Evolutionary conservation across 1,140 invertebrate species (phyloP).

Genomic region (Hyles euphorbiae): DNA sequence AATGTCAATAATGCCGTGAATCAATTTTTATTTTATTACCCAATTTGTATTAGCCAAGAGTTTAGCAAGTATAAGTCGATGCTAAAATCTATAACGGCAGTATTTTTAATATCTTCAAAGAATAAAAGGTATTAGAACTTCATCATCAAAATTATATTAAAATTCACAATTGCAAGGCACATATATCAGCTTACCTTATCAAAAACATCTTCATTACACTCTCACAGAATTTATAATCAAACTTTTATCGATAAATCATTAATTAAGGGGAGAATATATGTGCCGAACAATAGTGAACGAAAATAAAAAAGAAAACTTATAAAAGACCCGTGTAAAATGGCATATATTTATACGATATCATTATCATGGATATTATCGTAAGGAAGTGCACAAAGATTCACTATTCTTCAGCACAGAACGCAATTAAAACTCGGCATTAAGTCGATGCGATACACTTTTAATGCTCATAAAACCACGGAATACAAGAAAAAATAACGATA

Average conservation of each 20-base stretch:
- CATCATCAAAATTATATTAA: neutral
- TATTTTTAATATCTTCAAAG: too few relatives aligned
- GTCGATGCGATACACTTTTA: slow-evolving; percentile 27
- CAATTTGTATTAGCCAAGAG: too few relatives aligned
- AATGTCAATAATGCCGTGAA: too few relatives aligned
- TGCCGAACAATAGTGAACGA: slow-evolving; percentile 87
- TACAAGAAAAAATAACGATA: slow-evolving; percentile 32
- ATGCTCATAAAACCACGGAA: slow-evolving; percentile 27
- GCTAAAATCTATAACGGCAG: too few relatives aligned
- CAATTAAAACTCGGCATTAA: slow-evolving; percentile 34
- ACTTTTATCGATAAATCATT: neutral
- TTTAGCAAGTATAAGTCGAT: too few relatives aligned
- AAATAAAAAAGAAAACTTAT: slow-evolving; percentile 32
- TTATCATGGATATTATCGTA: slow-evolving; percentile 45
- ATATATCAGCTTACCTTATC: slow-evolving; percentile 39
- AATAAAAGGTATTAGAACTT: too few relatives aligned
- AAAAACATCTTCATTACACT: slow-evolving; percentile 19
- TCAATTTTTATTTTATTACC: too few relatives aligned
- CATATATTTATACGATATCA: slow-evolving; percentile 6
- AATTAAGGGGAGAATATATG: slow-evolving; percentile 53
- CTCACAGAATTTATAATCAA: neutral
- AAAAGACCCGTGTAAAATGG: slow-evolving; percentile 1
- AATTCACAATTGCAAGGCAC: slow-evolving; percentile 41
- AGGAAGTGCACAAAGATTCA: slow-evolving; percentile 73
- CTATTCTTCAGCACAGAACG: slow-evolving; percentile 74